Evolutionary conservation across 2,797 vertebrate species (phyloP), one percentile per base, ranked within the genome.

Genomic region (Cyclura pinguis): DNA sequence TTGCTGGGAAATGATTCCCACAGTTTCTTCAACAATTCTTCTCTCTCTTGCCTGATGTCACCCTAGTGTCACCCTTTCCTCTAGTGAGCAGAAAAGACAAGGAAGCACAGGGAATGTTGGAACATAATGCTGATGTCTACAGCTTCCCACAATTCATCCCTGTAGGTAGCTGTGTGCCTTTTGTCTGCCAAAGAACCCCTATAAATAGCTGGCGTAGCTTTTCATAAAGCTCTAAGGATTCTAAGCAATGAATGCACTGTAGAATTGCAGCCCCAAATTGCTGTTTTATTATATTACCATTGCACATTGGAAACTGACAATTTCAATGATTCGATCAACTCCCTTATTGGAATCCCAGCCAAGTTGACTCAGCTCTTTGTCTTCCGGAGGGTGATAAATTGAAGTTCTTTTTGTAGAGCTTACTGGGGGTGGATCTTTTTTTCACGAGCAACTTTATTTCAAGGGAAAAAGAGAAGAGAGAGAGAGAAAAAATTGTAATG

Each of bases 1-100:
- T 12, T 13, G 24, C 24, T 50, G 88, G 89, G 83, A 92, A 93
- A 92, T 93, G 72, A 95, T 92, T 88, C 87, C 87, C 85, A 16
- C 27, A 13, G 59, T 67, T 35, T 35, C 47, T 47, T 62, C 18
- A 50, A 18, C 18, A 2, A 24, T 52, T 55, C 7, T 38, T 57
- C 47, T 42, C 7, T 72, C 47, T n/a, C n/a, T 59, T 69, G 5
- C 24, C 24, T 12, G 64, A 88, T 2, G 1, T 59, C 4, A 27
- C 42, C 42, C 42, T 47, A 3, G 42, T 47, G 42, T 47, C 42
- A 47, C 42, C 42, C 42, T 47, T 47, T 55, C 69, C 47, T n/a
- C 14, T 4, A 12, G 22, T 12, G 50, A 62, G 32, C 6, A 84
- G 2, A 32, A 64, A 38, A 78, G 24, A 67, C 35, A 27, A 57